phyloP scores from a whole-genome alignment of 2,113 vertebrate species.

The Zosterops borbonicus region DNA sequence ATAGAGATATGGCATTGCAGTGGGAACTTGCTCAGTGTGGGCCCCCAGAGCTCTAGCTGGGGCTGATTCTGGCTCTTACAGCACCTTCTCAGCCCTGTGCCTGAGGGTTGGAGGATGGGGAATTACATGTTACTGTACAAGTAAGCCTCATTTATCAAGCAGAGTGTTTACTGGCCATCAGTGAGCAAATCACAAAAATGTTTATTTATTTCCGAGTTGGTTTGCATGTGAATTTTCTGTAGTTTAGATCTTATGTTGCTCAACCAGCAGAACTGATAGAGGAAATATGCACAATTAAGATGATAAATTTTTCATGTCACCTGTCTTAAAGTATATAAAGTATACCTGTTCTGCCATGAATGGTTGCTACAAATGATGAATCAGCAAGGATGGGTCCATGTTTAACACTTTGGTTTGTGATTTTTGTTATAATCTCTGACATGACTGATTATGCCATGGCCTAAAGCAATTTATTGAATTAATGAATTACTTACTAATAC shows the following conservation, averaged over 20 bases:
- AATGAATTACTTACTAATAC: conserved; percentile 74
- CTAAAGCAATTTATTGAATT: conserved; percentile 70
- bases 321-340: conserved; percentile 52
- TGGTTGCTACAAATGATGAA: conserved; percentile 65
- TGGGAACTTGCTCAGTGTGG: background rate
- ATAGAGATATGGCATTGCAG: background rate
- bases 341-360: conserved; percentile 52
- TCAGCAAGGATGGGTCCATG: conserved; percentile 63
- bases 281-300: conserved; percentile 62
- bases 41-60: background rate
- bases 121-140: background rate
- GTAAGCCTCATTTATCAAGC: conserved; percentile 6
- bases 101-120: background rate
- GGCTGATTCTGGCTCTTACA: background rate
- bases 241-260: conserved; percentile 9
- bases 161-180: background rate
- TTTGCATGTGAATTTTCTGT: conserved; percentile 28
- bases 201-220: conserved; percentile 34
- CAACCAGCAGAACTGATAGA: conserved; percentile 39
- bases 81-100: background rate
- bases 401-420: conserved; percentile 68
- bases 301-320: conserved; percentile 60
- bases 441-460: conserved; percentile 66
- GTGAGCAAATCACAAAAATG: background rate
- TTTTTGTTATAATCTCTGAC: conserved; percentile 65